Evolutionary conservation across 2,797 vertebrate genomes (phyloP).

Genomic region (Chanos chanos): DNA sequence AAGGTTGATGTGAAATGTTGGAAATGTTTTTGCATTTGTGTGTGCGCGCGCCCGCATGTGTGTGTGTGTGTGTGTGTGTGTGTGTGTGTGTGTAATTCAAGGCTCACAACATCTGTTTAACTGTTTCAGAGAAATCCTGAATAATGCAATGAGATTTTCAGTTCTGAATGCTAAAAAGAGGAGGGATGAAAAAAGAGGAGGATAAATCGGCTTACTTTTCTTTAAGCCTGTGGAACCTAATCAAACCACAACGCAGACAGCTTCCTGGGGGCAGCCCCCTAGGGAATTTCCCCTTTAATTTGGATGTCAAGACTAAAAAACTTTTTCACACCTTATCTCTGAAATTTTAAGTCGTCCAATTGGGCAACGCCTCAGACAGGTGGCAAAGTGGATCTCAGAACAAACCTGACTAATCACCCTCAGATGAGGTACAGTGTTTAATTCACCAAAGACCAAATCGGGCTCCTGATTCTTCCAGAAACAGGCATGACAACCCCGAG

Average conservation of each 20-base stretch:
- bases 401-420: too few species aligned
- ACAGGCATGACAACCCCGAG: slow-evolving; percentile 39
- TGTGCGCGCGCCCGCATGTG: slow-evolving; percentile 1
- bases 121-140: slow-evolving; percentile 44
- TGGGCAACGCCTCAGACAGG: slow-evolving; percentile 48
- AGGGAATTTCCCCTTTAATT: slow-evolving; percentile 67
- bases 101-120: slow-evolving; percentile 35
- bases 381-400: too few species aligned
- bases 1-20: too few species aligned
- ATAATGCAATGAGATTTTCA: slow-evolving; percentile 45
- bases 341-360: slow-evolving; percentile 54
- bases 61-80: background rate
- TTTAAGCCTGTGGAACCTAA: slow-evolving; percentile 65
- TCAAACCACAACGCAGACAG: slow-evolving; percentile 64
- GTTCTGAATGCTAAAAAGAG: slow-evolving; percentile 53
- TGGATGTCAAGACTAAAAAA: slow-evolving; percentile 61
- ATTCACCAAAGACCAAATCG: slow-evolving; percentile 34
- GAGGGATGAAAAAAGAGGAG: slow-evolving; percentile 37
- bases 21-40: background rate
- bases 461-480: slow-evolving; percentile 43
- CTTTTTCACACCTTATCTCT: slow-evolving; percentile 59
- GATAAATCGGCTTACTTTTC: slow-evolving; percentile 67
- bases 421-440: too few species aligned
- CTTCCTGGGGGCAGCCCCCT: slow-evolving; percentile 56
- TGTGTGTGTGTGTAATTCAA: slow-evolving; percentile 30